Conservation (phyloP, 1,140 invertebrate genomes). For the Drosophila nasuta region DNA sequence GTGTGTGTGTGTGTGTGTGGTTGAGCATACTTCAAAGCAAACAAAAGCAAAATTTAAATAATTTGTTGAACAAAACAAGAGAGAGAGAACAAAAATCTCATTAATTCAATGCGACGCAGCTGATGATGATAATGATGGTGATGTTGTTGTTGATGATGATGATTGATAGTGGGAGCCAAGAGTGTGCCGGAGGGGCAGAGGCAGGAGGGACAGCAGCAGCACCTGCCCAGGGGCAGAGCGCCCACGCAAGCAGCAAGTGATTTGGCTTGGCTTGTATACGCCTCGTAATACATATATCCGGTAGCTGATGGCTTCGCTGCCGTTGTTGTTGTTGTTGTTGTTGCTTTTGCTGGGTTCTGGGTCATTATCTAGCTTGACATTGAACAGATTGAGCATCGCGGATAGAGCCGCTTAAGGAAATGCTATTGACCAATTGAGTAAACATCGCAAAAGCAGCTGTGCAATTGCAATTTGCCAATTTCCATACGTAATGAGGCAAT, state of each 20-base stretch:
- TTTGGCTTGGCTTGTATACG: conserved; percentile 15
- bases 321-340: background rate
- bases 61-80: conserved; percentile 50
- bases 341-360: conserved; percentile 7
- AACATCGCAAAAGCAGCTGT: background rate
- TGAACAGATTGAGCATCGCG: conserved; percentile 15
- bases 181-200: background rate
- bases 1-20: conserved; percentile 21
- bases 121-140: conserved; percentile 42
- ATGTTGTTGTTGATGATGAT: conserved; percentile 29
- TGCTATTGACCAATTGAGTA: conserved; percentile 19
- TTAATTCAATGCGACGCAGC: conserved; percentile 54
- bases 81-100: conserved; percentile 31
- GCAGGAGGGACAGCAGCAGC: conserved; percentile 1
- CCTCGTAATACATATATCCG: conserved; percentile 34
- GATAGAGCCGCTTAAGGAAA: background rate
- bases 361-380: conserved; percentile 37
- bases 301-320: conserved; percentile 26
- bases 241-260: conserved; percentile 26
- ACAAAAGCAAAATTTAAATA: conserved; percentile 57
- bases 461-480: conserved; percentile 3
- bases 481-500: background rate
- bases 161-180: background rate
- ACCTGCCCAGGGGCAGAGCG: conserved; percentile 37
- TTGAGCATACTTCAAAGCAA: conserved; percentile 60